Percentiles rank a stretch among this genome's conserved stretches.
These are phyloP conservation scores for Glareola pratincola DNA, from an alignment of 2,113 vertebrate species.

Conservation along the genomic window DNA sequence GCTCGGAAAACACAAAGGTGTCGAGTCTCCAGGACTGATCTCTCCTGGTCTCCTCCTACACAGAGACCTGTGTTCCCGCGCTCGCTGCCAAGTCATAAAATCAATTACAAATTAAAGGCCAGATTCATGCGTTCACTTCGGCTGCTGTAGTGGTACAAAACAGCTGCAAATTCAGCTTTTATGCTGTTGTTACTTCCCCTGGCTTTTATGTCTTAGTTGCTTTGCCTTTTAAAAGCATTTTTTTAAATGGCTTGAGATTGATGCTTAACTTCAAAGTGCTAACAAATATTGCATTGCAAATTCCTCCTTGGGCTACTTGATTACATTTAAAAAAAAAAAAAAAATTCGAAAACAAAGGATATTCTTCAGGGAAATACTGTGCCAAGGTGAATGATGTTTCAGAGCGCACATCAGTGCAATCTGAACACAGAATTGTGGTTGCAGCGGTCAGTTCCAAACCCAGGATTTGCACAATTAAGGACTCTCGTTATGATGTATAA, in stretches of 20 bases:
- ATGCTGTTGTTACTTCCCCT: neutral
- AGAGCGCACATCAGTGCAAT: neutral
- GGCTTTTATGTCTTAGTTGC: conserved; percentile 28
- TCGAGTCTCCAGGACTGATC: neutral
- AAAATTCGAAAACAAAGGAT: conserved; percentile 22
- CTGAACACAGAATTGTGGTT: neutral
- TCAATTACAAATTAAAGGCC: conserved; percentile 40
- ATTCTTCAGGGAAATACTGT: neutral
- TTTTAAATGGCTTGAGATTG: conserved; percentile 47
- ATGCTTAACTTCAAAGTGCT: conserved; percentile 42
- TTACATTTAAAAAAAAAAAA: neutral
- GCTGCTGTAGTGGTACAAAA: neutral
- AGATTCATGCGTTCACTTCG: conserved; percentile 34
- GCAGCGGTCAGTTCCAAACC: neutral
- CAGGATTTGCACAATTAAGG: neutral
- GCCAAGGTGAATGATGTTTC: neutral
- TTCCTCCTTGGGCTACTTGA: conserved; percentile 15
- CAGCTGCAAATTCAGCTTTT: conserved; percentile 46
- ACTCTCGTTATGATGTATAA: neutral
- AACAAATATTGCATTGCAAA: conserved; percentile 27
- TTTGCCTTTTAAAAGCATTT: conserved; percentile 48
- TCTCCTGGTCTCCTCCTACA: neutral
- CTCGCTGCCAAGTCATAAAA: neutral
- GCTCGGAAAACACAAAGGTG: neutral
- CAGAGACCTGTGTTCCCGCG: neutral